Evolutionary conservation across 1,140 invertebrate genomes (phyloP).

Genomic region (Ips typographus): DNA sequence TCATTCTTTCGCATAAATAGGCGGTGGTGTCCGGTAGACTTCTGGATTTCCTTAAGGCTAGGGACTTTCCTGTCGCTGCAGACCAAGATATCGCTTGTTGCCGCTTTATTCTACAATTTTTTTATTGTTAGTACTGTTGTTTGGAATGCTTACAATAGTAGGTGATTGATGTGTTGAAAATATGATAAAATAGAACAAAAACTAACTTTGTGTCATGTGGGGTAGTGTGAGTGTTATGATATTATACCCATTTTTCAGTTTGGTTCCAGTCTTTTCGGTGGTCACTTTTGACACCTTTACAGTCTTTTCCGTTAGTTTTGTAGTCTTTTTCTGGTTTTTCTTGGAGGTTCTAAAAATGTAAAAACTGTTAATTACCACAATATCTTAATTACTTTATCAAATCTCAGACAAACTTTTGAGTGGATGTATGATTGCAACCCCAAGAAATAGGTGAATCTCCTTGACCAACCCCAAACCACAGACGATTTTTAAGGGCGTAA

Average conservation of each 20-base stretch:
- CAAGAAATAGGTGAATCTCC: slow-evolving; percentile 58
- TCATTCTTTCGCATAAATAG: slow-evolving; percentile 25
- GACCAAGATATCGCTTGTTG: slow-evolving; percentile 24
- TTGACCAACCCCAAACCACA: slow-evolving; percentile 49
- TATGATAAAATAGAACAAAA: slow-evolving; percentile 5
- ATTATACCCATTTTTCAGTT: slow-evolving; percentile 39
- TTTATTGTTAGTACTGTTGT: neutral
- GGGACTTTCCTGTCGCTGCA: neutral
- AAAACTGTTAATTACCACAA: neutral
- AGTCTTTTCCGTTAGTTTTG: slow-evolving; percentile 28
- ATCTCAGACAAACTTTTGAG: slow-evolving; percentile 1
- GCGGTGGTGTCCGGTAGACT: slow-evolving; percentile 36
- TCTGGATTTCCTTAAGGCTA: slow-evolving; percentile 34
- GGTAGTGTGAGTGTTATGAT: slow-evolving; percentile 37
- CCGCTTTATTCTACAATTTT: slow-evolving; percentile 35
- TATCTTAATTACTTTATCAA: neutral
- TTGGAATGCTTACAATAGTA: neutral
- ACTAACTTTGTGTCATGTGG: slow-evolving; percentile 19
- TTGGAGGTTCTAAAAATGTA: slow-evolving; percentile 20
- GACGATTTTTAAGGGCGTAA: slow-evolving; percentile 47
- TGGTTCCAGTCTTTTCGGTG: slow-evolving; percentile 15
- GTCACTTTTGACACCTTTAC: slow-evolving; percentile 19
- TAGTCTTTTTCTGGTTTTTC: slow-evolving; percentile 28
- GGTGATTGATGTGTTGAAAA: slow-evolving; percentile 4
- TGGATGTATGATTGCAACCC: slow-evolving; percentile 48